Conservation (phyloP, 2,113 vertebrate genomes). For the Neofelis nebulosa region DNA sequence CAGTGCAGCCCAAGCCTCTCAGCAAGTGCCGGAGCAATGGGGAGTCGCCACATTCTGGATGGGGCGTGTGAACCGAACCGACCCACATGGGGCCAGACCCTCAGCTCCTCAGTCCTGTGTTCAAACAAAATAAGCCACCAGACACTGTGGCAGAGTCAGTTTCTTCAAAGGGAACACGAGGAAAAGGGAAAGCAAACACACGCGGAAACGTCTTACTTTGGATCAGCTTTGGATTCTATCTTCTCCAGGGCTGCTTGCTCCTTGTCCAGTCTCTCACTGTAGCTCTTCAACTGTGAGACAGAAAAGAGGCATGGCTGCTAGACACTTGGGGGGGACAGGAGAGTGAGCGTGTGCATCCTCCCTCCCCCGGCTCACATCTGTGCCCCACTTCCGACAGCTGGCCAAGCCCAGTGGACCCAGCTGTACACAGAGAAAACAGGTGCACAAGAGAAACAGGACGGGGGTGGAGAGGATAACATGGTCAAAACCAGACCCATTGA, state of each 20-base stretch:
- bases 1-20: no score
- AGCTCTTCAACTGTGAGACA: constrained; percentile 83
- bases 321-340: neutral
- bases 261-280: constrained; percentile 87
- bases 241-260: constrained; percentile 89
- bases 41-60: neutral
- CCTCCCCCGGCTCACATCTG: neutral
- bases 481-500: neutral
- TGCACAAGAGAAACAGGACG: neutral
- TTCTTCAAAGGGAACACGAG: no score
- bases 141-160: neutral
- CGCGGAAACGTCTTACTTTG: constrained; percentile 82
- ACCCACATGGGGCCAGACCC: fast-evolving
- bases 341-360: neutral
- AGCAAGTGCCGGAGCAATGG: fast-evolving
- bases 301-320: neutral
- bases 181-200: neutral
- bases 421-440: neutral
- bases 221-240: constrained; percentile 92
- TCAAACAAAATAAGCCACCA: neutral
- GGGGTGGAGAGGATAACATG: neutral
- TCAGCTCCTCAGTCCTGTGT: neutral
- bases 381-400: neutral
- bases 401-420: neutral
- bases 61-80: neutral